Evolutionary conservation across 2,888 invertebrate genomes (phyloP), one percentile per base, ranked within the genome.

Genomic region (Dynastes maya): DNA sequence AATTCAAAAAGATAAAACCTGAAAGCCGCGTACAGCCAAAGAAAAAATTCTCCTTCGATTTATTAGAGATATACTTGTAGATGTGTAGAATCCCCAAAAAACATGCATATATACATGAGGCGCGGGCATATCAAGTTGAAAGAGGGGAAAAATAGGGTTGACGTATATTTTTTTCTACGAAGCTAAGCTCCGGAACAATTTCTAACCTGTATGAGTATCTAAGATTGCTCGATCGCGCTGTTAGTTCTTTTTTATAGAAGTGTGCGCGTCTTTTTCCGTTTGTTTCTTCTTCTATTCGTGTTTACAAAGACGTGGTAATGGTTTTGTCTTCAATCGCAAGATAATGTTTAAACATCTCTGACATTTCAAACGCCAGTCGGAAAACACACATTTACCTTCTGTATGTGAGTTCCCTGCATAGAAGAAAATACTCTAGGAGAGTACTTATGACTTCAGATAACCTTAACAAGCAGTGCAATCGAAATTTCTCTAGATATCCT

Each of bases 21-120:
- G 55, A 58, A 53, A 53, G 4, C 37, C 4, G 6, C 37, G 37
- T 37, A 37, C 37, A 37, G 6, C 53, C 45, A 40, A 65, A 65
- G 37, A 65, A 67, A 67, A 67, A 67, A 67, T 67, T 67, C 65
- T 45, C 8, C 65, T 45, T 40, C 40, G 65, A 67, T 67, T 67
- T 67, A 67, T 67, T 67, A 45, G n/a, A 22, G 37, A 67, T 67
- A 40, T 67, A 45, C 29, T 9, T 67, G 45, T 45, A 22, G 13
- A 63, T 11, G 45, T 67, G 65, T 67, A 22, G 22, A 58, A 58
- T 16, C 45, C 45, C 45, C 22, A 37, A 37, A 22, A 22, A 6
- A 22, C n/a, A 67, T 67, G 40, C 45, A 67, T 67, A 67, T 40
- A 45, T 40, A 45, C 45, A 67, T 67, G 65, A 58, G 55, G 16